Evolutionary conservation across 1,140 invertebrate species (phyloP).

Genomic region (Zophobas morio): DNA sequence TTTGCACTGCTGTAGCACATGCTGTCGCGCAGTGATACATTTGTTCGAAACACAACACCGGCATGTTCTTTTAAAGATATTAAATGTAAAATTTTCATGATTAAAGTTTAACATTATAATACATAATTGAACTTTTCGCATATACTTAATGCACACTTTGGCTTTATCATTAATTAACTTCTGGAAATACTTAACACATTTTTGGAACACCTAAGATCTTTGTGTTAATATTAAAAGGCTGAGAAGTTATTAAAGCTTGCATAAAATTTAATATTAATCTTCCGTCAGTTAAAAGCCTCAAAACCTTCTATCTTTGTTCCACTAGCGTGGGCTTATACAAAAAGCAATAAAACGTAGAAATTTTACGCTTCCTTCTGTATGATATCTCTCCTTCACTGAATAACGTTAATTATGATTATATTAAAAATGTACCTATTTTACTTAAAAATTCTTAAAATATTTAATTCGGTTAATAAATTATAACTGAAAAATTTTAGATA

Average conservation of each 20-base stretch:
- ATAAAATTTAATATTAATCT: conserved; percentile 38
- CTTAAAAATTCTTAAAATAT: background rate
- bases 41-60: no score
- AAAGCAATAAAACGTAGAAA: conserved; percentile 22
- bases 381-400: conserved; percentile 3
- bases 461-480: no score
- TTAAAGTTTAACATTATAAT: background rate
- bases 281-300: conserved; percentile 15
- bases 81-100: background rate
- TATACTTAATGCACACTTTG: conserved; percentile 9
- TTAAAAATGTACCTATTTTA: background rate
- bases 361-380: background rate
- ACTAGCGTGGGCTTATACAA: background rate
- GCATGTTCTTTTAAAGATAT: background rate
- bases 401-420: conserved; percentile 41
- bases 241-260: conserved; percentile 35
- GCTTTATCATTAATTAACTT: conserved; percentile 30
- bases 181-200: conserved; percentile 10
- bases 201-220: conserved; percentile 22
- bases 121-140: background rate
- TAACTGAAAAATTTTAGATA: no score
- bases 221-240: conserved; percentile 19
- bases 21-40: no score
- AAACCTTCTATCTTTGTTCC: conserved; percentile 29
- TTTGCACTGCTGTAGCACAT: no score